These are phyloP conservation scores for Lycopodina hypogea DNA, from an alignment of 37 sponge, comb jelly and placozoan species.

Conservation along the genomic window DNA sequence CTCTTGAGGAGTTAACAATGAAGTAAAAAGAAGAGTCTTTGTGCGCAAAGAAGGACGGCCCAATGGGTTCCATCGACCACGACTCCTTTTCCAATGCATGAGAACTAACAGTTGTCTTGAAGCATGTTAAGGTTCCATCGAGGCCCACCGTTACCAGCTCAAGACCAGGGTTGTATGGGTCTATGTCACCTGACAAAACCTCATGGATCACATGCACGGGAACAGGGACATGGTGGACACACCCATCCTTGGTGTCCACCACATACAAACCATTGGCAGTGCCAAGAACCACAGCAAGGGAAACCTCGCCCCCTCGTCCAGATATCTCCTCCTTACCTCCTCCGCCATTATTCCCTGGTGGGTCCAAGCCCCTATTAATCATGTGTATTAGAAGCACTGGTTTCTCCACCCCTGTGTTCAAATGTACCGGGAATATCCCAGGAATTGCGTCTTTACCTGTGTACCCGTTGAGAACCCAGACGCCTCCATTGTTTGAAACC, in stretches of 20 bases:
- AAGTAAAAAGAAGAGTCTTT: conserved; percentile 36
- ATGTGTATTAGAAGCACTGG: conserved; percentile 28
- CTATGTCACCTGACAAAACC: conserved; percentile 42
- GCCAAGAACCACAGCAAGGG: conserved; percentile 18
- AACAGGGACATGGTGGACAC: background rate
- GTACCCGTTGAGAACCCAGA: conserved; percentile 42
- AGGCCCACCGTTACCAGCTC: conserved; percentile 42
- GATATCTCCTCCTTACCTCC: too few species aligned
- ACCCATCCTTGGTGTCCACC: conserved; percentile 28
- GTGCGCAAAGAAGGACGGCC: conserved; percentile 49
- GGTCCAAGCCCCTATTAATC: background rate
- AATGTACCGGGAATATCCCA: conserved; percentile 22
- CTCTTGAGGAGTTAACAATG: conserved; percentile 14
- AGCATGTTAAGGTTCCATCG: conserved; percentile 40
- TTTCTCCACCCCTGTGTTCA: conserved; percentile 11
- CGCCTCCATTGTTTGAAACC: conserved; percentile 25
- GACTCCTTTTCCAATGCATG: conserved; percentile 22
- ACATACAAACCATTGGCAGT: conserved; percentile 6
- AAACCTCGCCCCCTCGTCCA: too few species aligned
- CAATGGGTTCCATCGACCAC: conserved; percentile 40
- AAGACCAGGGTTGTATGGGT: conserved; percentile 51
- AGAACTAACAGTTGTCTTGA: background rate
- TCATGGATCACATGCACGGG: conserved; percentile 5
- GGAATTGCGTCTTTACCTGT: conserved; percentile 7
- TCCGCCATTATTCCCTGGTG: background rate